Percentiles rank a stretch among this genome's conserved stretches.
phyloP scores from a whole-genome alignment of 2,113 vertebrate species.

The Coryphaenoides rupestris region DNA sequence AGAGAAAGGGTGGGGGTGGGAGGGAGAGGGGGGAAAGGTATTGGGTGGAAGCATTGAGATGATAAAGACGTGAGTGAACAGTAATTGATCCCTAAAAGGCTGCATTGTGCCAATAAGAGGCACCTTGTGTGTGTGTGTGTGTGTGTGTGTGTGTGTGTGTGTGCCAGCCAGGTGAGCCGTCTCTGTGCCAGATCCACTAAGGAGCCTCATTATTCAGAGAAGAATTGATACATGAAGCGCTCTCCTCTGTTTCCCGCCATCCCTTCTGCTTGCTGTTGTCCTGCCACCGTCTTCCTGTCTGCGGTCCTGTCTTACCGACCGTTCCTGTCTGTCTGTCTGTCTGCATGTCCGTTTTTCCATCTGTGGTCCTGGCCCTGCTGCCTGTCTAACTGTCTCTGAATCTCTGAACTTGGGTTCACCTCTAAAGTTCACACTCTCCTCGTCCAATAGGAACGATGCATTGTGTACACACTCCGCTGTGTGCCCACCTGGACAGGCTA shows the following conservation, averaged over 20 bases:
- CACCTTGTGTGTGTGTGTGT: neutral
- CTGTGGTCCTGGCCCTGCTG: too few species aligned
- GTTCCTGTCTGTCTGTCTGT: neutral
- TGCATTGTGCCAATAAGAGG: conserved; percentile 37
- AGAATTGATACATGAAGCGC: conserved; percentile 8
- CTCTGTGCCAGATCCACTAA: conserved; percentile 40
- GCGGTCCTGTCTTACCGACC: neutral
- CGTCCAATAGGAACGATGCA: too few species aligned
- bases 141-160: conserved; percentile 8
- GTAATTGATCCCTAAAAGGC: conserved; percentile 57
- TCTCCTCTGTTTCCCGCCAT: neutral
- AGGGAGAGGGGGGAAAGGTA: conserved; percentile 13
- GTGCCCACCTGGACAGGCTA: too few species aligned
- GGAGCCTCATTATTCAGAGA: conserved; percentile 40
- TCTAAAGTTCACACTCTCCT: too few species aligned
- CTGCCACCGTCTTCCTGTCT: neutral
- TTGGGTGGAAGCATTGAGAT: conserved; percentile 43
- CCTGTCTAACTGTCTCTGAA: too few species aligned
- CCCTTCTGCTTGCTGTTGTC: neutral
- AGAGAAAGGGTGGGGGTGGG: neutral
- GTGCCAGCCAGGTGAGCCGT: conserved; percentile 15
- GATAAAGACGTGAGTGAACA: conserved; percentile 50
- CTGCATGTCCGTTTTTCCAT: too few species aligned
- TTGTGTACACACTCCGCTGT: too few species aligned
- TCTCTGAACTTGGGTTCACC: too few species aligned